Base-by-base conservation (phyloP, 2,797 vertebrate species). In the Catamblyrhynchus diadema region DNA sequence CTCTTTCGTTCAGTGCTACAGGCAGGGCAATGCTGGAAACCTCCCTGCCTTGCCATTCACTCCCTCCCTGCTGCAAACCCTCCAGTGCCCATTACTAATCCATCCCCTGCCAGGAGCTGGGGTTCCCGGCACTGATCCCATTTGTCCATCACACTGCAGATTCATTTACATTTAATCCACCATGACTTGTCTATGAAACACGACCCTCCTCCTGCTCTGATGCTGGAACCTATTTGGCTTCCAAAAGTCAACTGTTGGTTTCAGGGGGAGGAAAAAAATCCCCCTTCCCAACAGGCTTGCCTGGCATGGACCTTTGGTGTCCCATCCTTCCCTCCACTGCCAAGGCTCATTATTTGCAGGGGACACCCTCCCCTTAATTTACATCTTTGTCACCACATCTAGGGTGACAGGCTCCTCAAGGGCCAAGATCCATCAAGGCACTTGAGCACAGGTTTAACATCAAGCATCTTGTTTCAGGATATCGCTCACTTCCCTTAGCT, bases 101-200 rank as follows among this genome's bases (percentile, higher is more conserved):
- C 78, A 41, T 59, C 81, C 66, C 92, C 37, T 47, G 33, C 37
- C 32, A 65, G 53, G 90, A 69, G 62, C 62, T 41, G 75, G 67
- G 66, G 14, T 6, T 88, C 47, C 44, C 4, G 3, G 64, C 81
- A 66, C 82, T 84, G 92, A 93, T 95, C 92, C 86, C 78, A 80
- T 94, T 93, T 95, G 93, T 92, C 90, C 88, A 86, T 92, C 95
- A 94, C 28, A 24, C 86, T 66, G 70, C 86, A 84, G 70, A 81
- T 66, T 86, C 81, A 62, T 88, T 94, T 77, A 72, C 88, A 33
- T 72, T 62, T 95, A 95, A 95, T 84, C 77, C 90, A 81, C 86
- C 37, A 0, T 92, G 91, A 91, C 61, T 65, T 74, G 54, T 81
- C 73, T 66, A 7, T 64, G 92, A 81, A 91, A 72, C 67, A 51